Evolutionary conservation across 2,113 vertebrate species (phyloP).

Genomic region (Rhinolophus ferrumequinum): DNA sequence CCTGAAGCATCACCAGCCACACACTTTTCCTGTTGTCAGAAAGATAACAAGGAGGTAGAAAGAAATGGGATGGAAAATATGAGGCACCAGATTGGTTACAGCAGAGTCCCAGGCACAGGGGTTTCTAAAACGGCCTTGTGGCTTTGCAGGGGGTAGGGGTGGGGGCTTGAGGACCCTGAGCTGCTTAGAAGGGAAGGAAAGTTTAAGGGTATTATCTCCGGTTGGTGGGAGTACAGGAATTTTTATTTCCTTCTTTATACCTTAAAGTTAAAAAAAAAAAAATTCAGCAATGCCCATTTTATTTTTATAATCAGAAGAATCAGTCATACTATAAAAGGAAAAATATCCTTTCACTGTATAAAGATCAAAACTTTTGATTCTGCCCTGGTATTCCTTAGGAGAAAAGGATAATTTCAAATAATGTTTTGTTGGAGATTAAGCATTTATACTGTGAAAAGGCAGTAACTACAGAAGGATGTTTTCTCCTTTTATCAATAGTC

Average conservation of each 20-base stretch:
- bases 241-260: constrained; percentile 21
- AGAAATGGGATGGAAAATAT: background rate
- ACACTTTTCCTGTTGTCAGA: background rate
- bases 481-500: background rate
- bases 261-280: background rate
- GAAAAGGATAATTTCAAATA: background rate
- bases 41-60: background rate
- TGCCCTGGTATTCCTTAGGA: background rate
- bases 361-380: background rate
- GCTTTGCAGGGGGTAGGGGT: background rate
- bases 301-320: constrained; percentile 6
- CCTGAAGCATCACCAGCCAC: background rate
- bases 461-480: background rate
- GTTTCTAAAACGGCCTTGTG: background rate
- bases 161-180: background rate
- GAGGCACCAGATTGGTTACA: background rate
- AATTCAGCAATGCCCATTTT: background rate
- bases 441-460: background rate
- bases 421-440: background rate
- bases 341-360: background rate
- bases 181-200: background rate
- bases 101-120: background rate
- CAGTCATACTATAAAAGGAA: background rate
- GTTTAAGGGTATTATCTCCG: background rate
- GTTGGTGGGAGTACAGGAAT: background rate